Evolutionary conservation across 2,113 vertebrate species (phyloP).

Genomic region (Entomyzon cyanotis): DNA sequence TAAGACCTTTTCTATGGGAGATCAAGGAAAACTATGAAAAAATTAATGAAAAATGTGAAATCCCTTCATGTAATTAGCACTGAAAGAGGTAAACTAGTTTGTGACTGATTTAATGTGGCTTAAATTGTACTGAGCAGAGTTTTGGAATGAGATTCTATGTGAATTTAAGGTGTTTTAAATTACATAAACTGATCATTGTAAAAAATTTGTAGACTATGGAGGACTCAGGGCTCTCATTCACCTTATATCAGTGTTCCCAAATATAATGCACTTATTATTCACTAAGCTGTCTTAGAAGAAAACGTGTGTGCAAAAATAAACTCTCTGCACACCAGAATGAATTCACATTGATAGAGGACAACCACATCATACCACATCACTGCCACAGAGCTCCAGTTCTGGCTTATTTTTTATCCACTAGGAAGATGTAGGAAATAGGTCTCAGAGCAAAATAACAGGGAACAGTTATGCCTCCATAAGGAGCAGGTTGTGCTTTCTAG

Average conservation of each 20-base stretch:
- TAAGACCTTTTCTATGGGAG: neutral
- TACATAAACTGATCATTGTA: neutral
- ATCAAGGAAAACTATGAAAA: neutral
- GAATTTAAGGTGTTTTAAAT: neutral
- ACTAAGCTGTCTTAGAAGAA: neutral
- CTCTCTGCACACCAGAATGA: neutral
- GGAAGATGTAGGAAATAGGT: neutral
- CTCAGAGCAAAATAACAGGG: neutral
- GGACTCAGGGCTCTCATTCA: neutral
- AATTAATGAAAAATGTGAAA: neutral
- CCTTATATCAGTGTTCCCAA: neutral
- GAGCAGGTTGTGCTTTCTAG: neutral
- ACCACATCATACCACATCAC: neutral
- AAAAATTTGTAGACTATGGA: neutral
- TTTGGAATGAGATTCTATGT: neutral
- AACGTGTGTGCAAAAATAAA: neutral
- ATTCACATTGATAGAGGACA: neutral
- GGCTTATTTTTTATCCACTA: neutral
- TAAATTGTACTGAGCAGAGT: neutral
- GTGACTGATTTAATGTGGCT: neutral
- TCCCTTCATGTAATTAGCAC: neutral
- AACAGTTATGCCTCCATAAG: fast-evolving
- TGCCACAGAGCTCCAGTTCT: neutral
- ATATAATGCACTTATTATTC: neutral
- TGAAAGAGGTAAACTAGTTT: neutral